Base-by-base conservation (phyloP, 2,797 vertebrate genomes). In the Halcyon chelicuti region DNA sequence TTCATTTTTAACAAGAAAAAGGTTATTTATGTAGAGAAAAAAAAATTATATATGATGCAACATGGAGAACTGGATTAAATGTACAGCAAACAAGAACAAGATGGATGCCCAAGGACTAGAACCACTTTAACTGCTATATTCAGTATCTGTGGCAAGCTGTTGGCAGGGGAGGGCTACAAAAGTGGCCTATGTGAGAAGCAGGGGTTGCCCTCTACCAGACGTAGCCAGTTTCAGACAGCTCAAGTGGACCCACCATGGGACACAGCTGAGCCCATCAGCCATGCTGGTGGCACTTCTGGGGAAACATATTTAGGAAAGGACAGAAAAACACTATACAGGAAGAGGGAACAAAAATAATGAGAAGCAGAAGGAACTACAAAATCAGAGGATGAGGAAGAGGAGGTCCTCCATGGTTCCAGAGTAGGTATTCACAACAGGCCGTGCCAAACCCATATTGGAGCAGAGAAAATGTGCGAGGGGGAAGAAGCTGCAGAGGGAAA, bases 401-500 rank as follows among this genome's bases (percentile, higher is more conserved):
- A 23, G 7, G 10, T 54, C 7, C 9, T 61, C 22, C 7, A 18
- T 51, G 26, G 13, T 37, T 7, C 23, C 2, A 0, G 13, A 37
- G 21, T 10, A 42, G 37, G 18, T 73, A 14, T 44, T 73, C n/a
- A 58, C 26, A 63, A 51, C 7, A 49, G 26, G 5, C 12, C 6
- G 4, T 9, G 19, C 5, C 23, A 28, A 57, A 49, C 7, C 12
- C 19, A n/a, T 1, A 2, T 15, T 2, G 2, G 26, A 57, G 31
- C 18, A 70, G 35, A 55, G 47, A 23, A 81, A 75, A 62, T 9
- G 22, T 5, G 10, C 20, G 42, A 76, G 18, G 13, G 58, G 19
- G 7, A 76, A 63, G 49, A 9, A 71, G 8, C 7, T 28, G 22
- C 7, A 81, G 33, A 52, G 18, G 54, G 25, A 57, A 82, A 63